phyloP scores from a whole-genome alignment of 2,797 vertebrate species.

The Sarcophilus harrisii region DNA sequence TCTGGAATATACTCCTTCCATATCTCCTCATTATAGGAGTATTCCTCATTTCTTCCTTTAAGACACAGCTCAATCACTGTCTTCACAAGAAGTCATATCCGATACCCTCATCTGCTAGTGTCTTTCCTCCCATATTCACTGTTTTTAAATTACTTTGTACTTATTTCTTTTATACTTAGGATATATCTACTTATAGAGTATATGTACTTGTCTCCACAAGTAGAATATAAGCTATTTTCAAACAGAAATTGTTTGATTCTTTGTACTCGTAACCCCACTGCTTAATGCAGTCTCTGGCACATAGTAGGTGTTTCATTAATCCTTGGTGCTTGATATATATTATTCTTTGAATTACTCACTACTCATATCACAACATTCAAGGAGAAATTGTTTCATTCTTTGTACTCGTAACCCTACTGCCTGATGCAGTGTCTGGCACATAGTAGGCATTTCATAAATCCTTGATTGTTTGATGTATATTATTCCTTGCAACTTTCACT shows the following conservation, averaged over 20 bases:
- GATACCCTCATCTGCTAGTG: not conserved
- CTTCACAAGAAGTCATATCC: not conserved
- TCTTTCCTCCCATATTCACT: not conserved
- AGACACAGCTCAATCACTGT: not conserved
- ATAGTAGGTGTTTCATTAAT: not conserved
- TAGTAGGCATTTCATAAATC: no score
- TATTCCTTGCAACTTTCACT: not conserved
- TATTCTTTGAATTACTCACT: not conserved
- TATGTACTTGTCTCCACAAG: not conserved
- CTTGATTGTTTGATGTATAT: no score
- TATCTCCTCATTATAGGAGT: not conserved
- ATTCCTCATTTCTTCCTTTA: not conserved
- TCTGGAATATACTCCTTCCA: not conserved
- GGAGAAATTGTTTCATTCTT: no score
- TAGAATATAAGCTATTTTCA: not conserved
- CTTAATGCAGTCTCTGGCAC: not conserved
- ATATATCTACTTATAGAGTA: not conserved
- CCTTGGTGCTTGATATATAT: not conserved
- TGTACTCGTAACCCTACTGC: no score
- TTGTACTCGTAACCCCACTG: no score
- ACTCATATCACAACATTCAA: no score
- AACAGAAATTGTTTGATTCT: not conserved
- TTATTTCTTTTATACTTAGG: not conserved
- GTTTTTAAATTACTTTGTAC: not conserved
- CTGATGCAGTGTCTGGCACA: no score